A percentile compares a stretch with the other conserved stretches of the same genome.
These are phyloP conservation scores for Percopsis transmontana DNA, from an alignment of 2,113 vertebrate species.

Conservation along the genomic window DNA sequence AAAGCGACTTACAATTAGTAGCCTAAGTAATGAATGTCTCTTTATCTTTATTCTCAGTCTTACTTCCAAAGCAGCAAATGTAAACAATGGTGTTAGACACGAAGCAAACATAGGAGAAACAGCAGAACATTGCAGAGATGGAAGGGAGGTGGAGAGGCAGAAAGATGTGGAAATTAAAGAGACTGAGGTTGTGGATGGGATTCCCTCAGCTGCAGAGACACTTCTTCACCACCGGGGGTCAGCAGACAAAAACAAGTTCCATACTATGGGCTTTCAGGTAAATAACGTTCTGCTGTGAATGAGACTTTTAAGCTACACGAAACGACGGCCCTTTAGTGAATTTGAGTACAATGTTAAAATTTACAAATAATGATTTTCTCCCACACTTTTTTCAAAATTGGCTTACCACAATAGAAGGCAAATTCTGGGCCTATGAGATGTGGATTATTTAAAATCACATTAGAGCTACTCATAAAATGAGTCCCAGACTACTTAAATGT, in stretches of 20 bases:
- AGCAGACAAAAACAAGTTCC: conserved; percentile 67
- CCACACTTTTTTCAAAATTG: no score
- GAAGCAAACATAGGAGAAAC: conserved; percentile 46
- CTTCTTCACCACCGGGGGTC: conserved; percentile 57
- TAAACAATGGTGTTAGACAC: conserved; percentile 40
- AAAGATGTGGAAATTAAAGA: conserved; percentile 53
- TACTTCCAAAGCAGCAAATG: conserved; percentile 39
- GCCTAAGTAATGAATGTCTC: background rate
- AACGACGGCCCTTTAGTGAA: background rate
- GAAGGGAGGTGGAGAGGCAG: conserved; percentile 39
- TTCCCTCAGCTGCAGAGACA: conserved; percentile 46
- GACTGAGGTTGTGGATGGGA: conserved; percentile 32
- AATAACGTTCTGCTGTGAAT: background rate
- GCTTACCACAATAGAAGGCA: no score
- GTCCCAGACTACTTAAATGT: no score
- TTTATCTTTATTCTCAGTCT: conserved; percentile 31
- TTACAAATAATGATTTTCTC: no score
- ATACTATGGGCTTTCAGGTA: conserved; percentile 66
- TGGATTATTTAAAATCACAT: no score
- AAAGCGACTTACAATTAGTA: no score
- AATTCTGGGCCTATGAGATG: no score
- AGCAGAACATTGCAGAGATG: conserved; percentile 10
- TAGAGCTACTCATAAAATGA: no score
- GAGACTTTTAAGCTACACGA: background rate
- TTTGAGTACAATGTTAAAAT: no score